Base-by-base conservation (phyloP, 2,797 vertebrate species). In the Cygnus olor region DNA sequence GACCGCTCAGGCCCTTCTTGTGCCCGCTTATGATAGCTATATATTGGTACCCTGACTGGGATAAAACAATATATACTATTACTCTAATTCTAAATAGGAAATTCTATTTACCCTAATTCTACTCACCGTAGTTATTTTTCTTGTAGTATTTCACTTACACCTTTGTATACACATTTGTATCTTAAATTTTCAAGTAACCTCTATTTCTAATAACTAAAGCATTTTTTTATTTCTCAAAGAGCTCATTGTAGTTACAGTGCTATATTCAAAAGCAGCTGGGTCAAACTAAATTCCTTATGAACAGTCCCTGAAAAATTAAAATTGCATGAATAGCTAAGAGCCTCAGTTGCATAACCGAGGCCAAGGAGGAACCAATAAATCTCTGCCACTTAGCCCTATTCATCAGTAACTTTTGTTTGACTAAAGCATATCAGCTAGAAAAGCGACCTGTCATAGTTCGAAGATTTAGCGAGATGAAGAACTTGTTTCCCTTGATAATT, bases 381-480 rank as follows among this genome's bases (percentile, higher is more conserved):
- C 86, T 94, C 76, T 94, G 84, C 84, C 94, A 93, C 85, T 72
- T 91, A 89, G 40, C 20, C n/a, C 89, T 85, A 93, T 83, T 94
- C 95, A 95, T 95, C 94, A 89, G 86, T 66, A 95, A 93, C 86
- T 93, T 95, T n/a, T 95, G 93, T 94, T 80, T 96, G 90, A 95
- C 89, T 94, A 93, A 89, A 93, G 49, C 38, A 3, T 51, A 94
- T 92, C 87, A 71, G 72, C 89, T 95, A 93, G 90, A 95, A 97
- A 95, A 94, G 90, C 81, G 80, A 72, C 86, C 76, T 89, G 86
- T 83, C 95, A 80, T 65, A 87, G 61, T 42, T 63, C 0, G 21
- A 83, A 92, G 93, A 95, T 93, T 92, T 74, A 94, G 81, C 63
- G 27, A 90, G 61, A 93, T 69, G 81, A 94, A 95, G 78, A 89